Base-by-base conservation (phyloP, 2,113 vertebrate species). In the crab-eating macaque (Macaca fascicularis) region DNA sequence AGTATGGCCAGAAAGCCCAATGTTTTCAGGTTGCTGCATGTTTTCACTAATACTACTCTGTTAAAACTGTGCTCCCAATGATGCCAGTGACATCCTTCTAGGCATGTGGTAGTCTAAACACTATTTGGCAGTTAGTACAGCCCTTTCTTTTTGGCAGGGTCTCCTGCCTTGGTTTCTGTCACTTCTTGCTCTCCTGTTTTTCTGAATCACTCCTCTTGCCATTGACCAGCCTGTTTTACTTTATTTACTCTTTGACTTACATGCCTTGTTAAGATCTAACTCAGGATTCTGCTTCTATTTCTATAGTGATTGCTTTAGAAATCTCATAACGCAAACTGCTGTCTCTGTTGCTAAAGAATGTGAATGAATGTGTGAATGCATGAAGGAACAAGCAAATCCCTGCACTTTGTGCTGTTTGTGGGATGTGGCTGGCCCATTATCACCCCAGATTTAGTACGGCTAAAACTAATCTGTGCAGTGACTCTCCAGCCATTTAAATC, bases 401-500 rank as follows among this genome's bases (percentile, higher is more conserved):
- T 81, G 0, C 22, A 5, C 48, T 61, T 64, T n/a, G 5, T 22
- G 40, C 48, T 5, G 0, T 93, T 22, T 75, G 0, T 43, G 72
- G 25, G 38, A 23, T 83, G n/a, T 87, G 64, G 16, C 69, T 61
- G 22, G 74, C 10, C 9, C 35, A 3, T 61, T n/a, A 10, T 75
- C 45, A 27, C 16, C 17, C 86, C 12, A n/a, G 35, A 48, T 43
- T 81, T n/a, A 27, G 19, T 50, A 2, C 4, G 7, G 50, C 69
- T 64, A 64, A 79, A 93, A 48, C 82, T 79, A 55, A 61, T 8
- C n/a, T 55, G 22, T n/a, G 50, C 96, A 61, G 35, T 87, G 96
- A 93, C 0, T 43, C 76, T 86, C 74, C 80, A 97, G 81, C 94
- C 94, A 96, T 45, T 98, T 98, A 98, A 97, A 32, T 38, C 59